These are phyloP conservation scores for Ophion ellenae DNA, from an alignment of 2,888 invertebrate species.

Conservation along the genomic window DNA sequence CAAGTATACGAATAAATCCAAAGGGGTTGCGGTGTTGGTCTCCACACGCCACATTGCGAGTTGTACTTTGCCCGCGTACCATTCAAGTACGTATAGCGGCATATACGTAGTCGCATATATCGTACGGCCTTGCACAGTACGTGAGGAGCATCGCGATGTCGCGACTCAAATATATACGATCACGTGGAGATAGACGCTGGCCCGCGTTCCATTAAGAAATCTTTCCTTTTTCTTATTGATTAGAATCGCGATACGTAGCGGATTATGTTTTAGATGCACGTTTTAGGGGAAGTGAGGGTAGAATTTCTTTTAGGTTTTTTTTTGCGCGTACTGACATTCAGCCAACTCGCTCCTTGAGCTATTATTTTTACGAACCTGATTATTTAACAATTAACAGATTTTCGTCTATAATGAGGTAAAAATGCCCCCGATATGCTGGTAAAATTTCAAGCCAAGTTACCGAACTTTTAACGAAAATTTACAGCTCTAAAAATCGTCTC, in stretches of 20 bases:
- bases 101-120: slow-evolving; percentile 12
- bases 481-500: too few species aligned
- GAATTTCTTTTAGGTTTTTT: too few species aligned
- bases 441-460: too few species aligned
- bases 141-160: slow-evolving; percentile 60
- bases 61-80: slow-evolving; percentile 23
- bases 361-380: too few species aligned
- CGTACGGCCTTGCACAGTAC: slow-evolving; percentile 38
- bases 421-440: too few species aligned
- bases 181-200: slow-evolving; percentile 18
- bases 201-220: slow-evolving; percentile 51
- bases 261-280: not conserved
- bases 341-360: too few species aligned
- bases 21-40: slow-evolving; percentile 53
- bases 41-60: slow-evolving; percentile 20
- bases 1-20: slow-evolving; percentile 66
- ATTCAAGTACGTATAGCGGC: not conserved
- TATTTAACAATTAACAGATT: too few species aligned
- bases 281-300: too few species aligned
- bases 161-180: slow-evolving; percentile 22
- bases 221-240: slow-evolving; percentile 59
- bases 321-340: too few species aligned
- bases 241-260: slow-evolving; percentile 33
- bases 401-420: too few species aligned
- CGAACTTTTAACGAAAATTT: too few species aligned